phyloP scores from a whole-genome alignment of 2,797 vertebrate species.

The Novumbra hubbsi region DNA sequence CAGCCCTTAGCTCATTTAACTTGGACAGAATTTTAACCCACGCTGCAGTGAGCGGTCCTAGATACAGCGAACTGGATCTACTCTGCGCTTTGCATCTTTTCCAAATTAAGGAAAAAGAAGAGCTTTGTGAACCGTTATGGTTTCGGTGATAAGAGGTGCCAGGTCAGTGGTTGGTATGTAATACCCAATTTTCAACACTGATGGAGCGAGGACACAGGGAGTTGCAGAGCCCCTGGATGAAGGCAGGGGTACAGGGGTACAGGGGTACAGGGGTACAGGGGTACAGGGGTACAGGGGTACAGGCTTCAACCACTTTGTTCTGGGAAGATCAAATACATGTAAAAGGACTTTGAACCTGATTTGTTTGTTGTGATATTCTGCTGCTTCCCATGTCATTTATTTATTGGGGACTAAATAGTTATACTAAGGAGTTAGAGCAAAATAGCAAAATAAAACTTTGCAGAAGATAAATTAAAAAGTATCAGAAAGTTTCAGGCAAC shows the following conservation, averaged over 20 bases:
- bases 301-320: neutral
- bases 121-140: neutral
- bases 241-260: too few species aligned
- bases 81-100: neutral
- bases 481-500: neutral
- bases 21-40: neutral
- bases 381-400: neutral
- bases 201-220: neutral
- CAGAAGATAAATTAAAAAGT: neutral
- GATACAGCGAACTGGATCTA: too few species aligned
- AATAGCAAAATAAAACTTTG: neutral
- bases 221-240: neutral
- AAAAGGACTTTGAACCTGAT: neutral
- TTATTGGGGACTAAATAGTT: too few species aligned
- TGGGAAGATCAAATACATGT: slow-evolving; percentile 8
- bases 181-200: neutral
- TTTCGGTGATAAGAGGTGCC: neutral
- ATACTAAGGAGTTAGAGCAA: neutral
- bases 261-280: too few species aligned
- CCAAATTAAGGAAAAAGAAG: neutral
- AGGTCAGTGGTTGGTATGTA: neutral
- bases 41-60: too few species aligned
- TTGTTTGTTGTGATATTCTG: neutral
- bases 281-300: too few species aligned
- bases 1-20: neutral